Percentiles rank a stretch among this genome's conserved stretches.
Conservation (phyloP, 2,113 vertebrate species). For the crab-eating macaque (Macaca fascicularis) region DNA sequence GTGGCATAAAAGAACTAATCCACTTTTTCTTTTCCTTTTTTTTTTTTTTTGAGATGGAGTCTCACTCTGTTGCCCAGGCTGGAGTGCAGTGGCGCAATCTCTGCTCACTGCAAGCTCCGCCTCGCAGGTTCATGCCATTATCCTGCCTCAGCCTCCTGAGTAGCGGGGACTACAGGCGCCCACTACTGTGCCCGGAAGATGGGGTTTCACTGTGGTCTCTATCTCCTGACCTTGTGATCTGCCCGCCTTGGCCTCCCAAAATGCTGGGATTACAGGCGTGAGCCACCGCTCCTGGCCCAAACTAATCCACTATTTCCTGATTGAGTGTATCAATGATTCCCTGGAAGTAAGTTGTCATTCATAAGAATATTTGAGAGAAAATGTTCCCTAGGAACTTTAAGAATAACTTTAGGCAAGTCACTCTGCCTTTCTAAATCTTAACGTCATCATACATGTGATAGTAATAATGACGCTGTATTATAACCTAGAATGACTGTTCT, state of each 20-base stretch:
- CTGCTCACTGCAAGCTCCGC: too few relatives aligned
- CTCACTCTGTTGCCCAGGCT: too few relatives aligned
- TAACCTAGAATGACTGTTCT: not conserved
- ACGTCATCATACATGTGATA: not conserved
- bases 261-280: too few relatives aligned
- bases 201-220: too few relatives aligned
- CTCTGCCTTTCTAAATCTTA: constrained; percentile 10
- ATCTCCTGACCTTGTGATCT: too few relatives aligned
- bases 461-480: constrained; percentile 8
- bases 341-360: not conserved
- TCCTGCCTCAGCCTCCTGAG: too few relatives aligned
- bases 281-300: not conserved
- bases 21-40: not conserved
- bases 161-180: too few relatives aligned
- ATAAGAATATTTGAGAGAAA: not conserved
- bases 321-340: not conserved
- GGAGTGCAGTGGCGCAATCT: too few relatives aligned
- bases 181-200: too few relatives aligned
- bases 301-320: not conserved
- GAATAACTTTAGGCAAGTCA: not conserved
- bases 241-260: too few relatives aligned
- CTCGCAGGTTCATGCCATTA: too few relatives aligned
- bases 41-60: too few relatives aligned
- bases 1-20: not conserved
- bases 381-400: not conserved